A percentile compares a stretch with the other conserved stretches of the same genome.
phyloP scores from a whole-genome alignment of 2,888 invertebrate genomes.

The Sylvicola cinctus region DNA sequence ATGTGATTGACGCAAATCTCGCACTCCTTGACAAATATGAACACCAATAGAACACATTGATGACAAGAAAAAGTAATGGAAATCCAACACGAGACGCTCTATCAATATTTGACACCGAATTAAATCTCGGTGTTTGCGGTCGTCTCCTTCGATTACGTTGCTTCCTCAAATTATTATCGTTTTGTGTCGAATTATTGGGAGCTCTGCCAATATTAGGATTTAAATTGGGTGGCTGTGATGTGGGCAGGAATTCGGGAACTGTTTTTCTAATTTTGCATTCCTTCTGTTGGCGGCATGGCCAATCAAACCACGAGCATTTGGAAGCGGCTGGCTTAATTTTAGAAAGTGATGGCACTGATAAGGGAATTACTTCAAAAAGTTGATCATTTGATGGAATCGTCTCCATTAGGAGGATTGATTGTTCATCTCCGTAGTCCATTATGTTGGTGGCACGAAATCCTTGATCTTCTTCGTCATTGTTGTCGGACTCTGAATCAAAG shows the following conservation, averaged over 20 bases:
- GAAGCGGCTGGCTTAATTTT: slow-evolving; percentile 13
- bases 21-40: slow-evolving; percentile 44
- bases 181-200: neutral
- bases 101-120: slow-evolving; percentile 66
- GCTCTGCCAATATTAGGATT: neutral
- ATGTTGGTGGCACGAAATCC: slow-evolving; percentile 7
- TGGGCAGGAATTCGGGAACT: neutral
- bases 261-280: neutral
- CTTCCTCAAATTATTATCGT: slow-evolving; percentile 1
- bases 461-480: slow-evolving; percentile 28
- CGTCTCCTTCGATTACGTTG: slow-evolving; percentile 15
- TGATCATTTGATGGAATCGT: slow-evolving; percentile 16
- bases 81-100: slow-evolving; percentile 52
- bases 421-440: slow-evolving; percentile 5
- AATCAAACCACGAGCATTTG: slow-evolving; percentile 5
- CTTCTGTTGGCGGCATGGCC: neutral
- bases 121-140: slow-evolving; percentile 37
- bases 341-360: slow-evolving; percentile 35
- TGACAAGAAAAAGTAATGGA: slow-evolving; percentile 49
- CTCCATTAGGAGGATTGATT: slow-evolving; percentile 7
- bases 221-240: neutral
- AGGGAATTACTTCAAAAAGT: slow-evolving; percentile 39
- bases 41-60: slow-evolving; percentile 64
- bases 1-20: slow-evolving; percentile 17
- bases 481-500: slow-evolving; percentile 34